phyloP scores from a whole-genome alignment of 2,888 invertebrate species.

The Anaspis maculata region DNA sequence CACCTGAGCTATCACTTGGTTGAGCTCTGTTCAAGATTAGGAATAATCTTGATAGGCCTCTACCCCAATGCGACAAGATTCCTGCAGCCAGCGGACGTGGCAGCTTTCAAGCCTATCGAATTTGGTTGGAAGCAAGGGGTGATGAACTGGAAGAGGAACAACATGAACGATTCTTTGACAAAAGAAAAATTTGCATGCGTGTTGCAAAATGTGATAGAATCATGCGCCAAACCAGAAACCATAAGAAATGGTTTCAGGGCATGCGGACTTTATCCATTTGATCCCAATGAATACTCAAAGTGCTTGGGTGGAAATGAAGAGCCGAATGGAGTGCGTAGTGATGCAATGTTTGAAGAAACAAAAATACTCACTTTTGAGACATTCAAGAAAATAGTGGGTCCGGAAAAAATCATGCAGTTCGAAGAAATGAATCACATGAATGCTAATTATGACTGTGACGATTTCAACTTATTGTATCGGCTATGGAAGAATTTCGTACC shows the following conservation, averaged over 20 bases:
- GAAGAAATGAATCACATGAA: no score
- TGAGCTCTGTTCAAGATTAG: slow-evolving; percentile 10
- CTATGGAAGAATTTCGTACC: no score
- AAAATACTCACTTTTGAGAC: no score
- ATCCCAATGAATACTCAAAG: no score
- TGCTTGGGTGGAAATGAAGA: no score
- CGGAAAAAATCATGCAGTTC: no score
- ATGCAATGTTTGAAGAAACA: no score
- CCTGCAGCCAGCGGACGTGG: slow-evolving; percentile 24
- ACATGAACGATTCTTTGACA: slow-evolving; percentile 13
- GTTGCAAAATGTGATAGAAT: slow-evolving; percentile 9
- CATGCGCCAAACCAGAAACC: slow-evolving; percentile 7
- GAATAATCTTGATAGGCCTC: slow-evolving; percentile 21
- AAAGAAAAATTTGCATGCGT: slow-evolving; percentile 15
- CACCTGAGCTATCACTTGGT: background rate
- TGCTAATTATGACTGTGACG: no score
- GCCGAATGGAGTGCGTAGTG: no score
- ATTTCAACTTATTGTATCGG: no score
- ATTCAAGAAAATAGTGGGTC: no score
- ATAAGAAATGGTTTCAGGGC: slow-evolving; percentile 16
- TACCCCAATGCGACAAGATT: slow-evolving; percentile 25
- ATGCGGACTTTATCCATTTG: slow-evolving; percentile 16
- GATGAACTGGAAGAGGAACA: slow-evolving; percentile 24
- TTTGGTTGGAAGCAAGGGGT: slow-evolving; percentile 24
- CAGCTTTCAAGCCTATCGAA: slow-evolving; percentile 23